Base-by-base conservation (phyloP, 2,113 vertebrate genomes). In the Silurus meridionalis region DNA sequence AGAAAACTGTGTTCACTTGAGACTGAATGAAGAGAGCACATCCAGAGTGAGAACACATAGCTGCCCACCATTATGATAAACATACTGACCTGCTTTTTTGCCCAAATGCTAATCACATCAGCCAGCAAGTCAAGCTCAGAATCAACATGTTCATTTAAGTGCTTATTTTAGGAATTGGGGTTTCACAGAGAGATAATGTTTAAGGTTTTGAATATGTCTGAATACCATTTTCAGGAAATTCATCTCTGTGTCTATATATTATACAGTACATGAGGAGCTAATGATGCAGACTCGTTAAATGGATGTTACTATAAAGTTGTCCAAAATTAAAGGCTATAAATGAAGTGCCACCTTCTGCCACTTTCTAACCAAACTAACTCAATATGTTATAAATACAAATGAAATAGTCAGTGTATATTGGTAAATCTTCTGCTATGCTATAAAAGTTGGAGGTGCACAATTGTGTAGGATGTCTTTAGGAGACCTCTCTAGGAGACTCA, bases 1-100 rank as follows among this genome's bases (percentile, higher is more conserved):
- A 87, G 85, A 81, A 77, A 71, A 37, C 82, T 81, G 80, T n/a
- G 63, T 80, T 82, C 75, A 82, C 46, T 85, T 52, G 83, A 48
- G 85, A 63, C 63, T 8, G 50, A 52, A 80, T 87, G 71, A 88
- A 83, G 64, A 71, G 75, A 60, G n/a, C 0, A 53, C 28, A 87
- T 19, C 1, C 23, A 28, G 58, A 88, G 83, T 78, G 46, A 50
- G 77, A 17, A 87, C 72, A 67, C 86, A 87, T 10, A 78, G 53
- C 6, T 13, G 80, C 64, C 50, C 14, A 4, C 25, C 55, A 55
- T 69, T 28, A 53, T 9, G 21, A 63, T 46, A n/a, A 55, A 81
- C 55, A 71, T 53, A 28, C 37, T 50, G 67, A 61, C 57, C 71
- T 69, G 64, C 17, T 64, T 78, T 71, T 60, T 75, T 25, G 23